A percentile compares a stretch with the other conserved stretches of the same genome.
These are phyloP conservation scores for Patagioenas fasciata DNA, from an alignment of 2,113 vertebrate species.

Conservation along the genomic window DNA sequence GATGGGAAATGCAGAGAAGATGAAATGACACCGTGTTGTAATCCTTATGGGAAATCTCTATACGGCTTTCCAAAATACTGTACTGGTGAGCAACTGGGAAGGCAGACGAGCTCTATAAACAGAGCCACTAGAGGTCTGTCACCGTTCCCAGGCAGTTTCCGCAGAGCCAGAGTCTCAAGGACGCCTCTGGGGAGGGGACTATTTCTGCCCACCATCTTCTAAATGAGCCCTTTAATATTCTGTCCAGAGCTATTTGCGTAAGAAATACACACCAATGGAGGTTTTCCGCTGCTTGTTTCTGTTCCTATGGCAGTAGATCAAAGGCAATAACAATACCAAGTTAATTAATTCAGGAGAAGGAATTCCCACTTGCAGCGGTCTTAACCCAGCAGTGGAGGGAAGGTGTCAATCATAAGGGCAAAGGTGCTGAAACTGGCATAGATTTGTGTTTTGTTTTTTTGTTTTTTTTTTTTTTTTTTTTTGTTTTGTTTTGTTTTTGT, in stretches of 20 bases:
- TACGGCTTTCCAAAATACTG: constrained; percentile 3
- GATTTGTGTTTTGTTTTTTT: not conserved
- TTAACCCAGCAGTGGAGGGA: constrained; percentile 31
- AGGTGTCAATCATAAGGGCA: constrained; percentile 32
- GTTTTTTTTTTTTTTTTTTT: no score
- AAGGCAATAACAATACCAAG: constrained; percentile 49
- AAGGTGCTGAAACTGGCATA: not conserved
- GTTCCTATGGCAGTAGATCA: constrained; percentile 64
- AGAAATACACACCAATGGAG: constrained; percentile 33
- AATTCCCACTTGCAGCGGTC: constrained; percentile 51
- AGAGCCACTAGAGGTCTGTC: constrained; percentile 59
- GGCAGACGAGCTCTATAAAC: constrained; percentile 14
- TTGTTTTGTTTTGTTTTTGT: no score
- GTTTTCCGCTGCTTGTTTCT: not conserved
- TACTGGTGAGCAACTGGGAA: constrained; percentile 23
- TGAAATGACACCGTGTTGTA: constrained; percentile 16
- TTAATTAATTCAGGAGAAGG: constrained; percentile 60
- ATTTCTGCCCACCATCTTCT: constrained; percentile 12
- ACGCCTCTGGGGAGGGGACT: not conserved
- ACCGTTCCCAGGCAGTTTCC: not conserved
- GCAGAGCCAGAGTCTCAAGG: not conserved
- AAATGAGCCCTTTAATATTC: constrained; percentile 28
- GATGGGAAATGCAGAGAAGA: constrained; percentile 51
- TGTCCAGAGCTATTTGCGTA: constrained; percentile 20
- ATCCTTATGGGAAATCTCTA: constrained; percentile 40